These are phyloP conservation scores for Argyrosomus japonicus DNA, from an alignment of 2,113 vertebrate species.

Conservation along the genomic window DNA sequence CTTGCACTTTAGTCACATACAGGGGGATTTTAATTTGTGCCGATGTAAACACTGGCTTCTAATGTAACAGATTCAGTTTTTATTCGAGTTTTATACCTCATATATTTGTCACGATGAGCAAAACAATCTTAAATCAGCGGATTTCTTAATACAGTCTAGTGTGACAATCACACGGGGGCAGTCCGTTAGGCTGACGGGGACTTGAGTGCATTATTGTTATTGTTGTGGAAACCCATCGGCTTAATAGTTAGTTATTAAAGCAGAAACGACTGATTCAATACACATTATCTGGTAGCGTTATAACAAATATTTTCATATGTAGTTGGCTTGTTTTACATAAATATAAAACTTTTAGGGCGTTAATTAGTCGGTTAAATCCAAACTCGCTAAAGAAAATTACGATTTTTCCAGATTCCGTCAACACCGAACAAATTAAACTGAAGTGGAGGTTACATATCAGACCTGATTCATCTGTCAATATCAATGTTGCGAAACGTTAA, in stretches of 20 bases:
- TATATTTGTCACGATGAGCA: background rate
- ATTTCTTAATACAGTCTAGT: slow-evolving; percentile 1
- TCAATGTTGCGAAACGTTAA: slow-evolving; percentile 3
- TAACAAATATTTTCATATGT: background rate
- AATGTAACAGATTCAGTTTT: background rate
- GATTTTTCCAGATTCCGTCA: too few relatives aligned
- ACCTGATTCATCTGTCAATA: background rate
- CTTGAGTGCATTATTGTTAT: background rate
- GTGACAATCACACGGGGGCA: background rate
- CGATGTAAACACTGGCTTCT: background rate
- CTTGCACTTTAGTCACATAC: background rate
- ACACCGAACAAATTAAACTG: background rate
- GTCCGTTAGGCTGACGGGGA: background rate
- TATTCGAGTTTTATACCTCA: rapidly evolving
- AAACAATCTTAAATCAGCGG: background rate
- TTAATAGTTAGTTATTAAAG: background rate
- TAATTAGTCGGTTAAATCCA: background rate
- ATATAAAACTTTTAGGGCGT: background rate
- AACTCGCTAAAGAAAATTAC: background rate
- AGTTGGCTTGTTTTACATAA: background rate
- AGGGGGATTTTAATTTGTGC: background rate
- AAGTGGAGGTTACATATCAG: background rate
- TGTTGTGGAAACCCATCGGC: background rate
- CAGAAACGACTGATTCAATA: background rate
- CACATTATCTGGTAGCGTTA: background rate